Percentiles rank a stretch among this genome's conserved stretches.
phyloP scores from a whole-genome alignment of 2,888 invertebrate genomes.

The Disparrhopalites patrizii region DNA sequence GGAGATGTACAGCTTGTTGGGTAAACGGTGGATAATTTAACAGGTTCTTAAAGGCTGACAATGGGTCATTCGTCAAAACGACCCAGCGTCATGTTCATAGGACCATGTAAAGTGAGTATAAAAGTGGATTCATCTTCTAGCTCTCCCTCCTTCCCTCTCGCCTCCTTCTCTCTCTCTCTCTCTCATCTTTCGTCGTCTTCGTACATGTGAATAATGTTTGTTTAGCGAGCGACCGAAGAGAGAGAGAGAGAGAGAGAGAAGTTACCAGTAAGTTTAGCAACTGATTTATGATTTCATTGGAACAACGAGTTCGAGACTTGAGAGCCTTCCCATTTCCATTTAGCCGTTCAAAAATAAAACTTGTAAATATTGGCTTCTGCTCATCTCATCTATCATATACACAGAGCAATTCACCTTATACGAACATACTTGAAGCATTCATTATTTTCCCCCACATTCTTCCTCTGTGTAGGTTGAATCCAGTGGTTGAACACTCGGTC shows the following conservation, averaged over 20 bases:
- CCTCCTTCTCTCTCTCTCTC: no score
- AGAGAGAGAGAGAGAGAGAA: not conserved
- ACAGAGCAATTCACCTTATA: not conserved
- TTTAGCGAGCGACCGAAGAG: no score
- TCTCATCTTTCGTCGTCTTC: no score
- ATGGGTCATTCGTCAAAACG: slow-evolving; percentile 23
- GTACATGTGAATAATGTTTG: no score
- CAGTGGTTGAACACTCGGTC: no score
- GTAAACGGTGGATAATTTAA: slow-evolving; percentile 11
- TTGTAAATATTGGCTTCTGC: slow-evolving; percentile 10
- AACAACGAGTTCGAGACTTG: slow-evolving; percentile 12
- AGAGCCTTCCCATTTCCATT: slow-evolving; percentile 19
- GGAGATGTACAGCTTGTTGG: no score
- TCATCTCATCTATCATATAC: slow-evolving; percentile 12
- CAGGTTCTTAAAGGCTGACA: slow-evolving; percentile 22
- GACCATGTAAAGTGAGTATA: not conserved
- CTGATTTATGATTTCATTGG: slow-evolving; percentile 25
- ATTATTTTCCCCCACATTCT: no score
- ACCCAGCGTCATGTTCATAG: slow-evolving; percentile 2
- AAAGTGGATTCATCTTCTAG: no score
- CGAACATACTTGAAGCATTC: no score
- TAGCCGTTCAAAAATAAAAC: slow-evolving; percentile 23
- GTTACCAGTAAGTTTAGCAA: not conserved
- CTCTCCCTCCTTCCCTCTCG: no score
- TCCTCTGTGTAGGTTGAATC: not conserved